These are phyloP conservation scores for Australoheros scitulus DNA, from an alignment of 2,113 vertebrate genomes.

Conservation along the genomic window DNA sequence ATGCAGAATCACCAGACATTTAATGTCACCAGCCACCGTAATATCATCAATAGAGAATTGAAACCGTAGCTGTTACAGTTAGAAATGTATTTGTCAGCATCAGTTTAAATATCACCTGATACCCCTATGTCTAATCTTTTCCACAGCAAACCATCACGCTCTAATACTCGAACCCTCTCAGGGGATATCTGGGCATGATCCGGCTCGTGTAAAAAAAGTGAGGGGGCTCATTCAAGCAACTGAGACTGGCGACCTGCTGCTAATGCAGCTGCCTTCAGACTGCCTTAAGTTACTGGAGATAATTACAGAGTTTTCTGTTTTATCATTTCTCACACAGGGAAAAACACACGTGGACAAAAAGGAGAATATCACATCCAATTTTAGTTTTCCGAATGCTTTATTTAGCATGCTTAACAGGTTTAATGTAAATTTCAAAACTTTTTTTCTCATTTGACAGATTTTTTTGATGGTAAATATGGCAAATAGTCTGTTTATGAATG, in stretches of 20 bases:
- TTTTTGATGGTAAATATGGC: background rate
- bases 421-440: background rate
- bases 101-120: conserved; percentile 44
- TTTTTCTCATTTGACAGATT: background rate
- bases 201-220: conserved; percentile 27
- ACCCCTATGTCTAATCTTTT: conserved; percentile 32
- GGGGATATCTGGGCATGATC: conserved; percentile 14
- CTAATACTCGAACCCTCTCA: conserved; percentile 30
- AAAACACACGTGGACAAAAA: background rate
- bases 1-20: background rate
- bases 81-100: conserved; percentile 46
- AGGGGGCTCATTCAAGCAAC: conserved; percentile 12
- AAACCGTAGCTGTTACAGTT: conserved; percentile 5
- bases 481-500: background rate
- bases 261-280: background rate
- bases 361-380: background rate
- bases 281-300: background rate
- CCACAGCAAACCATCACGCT: conserved; percentile 29
- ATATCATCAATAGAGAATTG: conserved; percentile 15
- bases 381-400: background rate
- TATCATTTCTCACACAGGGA: background rate
- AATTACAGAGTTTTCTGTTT: background rate
- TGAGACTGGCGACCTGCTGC: background rate
- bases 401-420: background rate
- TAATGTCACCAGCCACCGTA: background rate